These are phyloP conservation scores for Prunella fulvescens DNA, from an alignment of 2,113 vertebrate genomes.

Conservation along the genomic window DNA sequence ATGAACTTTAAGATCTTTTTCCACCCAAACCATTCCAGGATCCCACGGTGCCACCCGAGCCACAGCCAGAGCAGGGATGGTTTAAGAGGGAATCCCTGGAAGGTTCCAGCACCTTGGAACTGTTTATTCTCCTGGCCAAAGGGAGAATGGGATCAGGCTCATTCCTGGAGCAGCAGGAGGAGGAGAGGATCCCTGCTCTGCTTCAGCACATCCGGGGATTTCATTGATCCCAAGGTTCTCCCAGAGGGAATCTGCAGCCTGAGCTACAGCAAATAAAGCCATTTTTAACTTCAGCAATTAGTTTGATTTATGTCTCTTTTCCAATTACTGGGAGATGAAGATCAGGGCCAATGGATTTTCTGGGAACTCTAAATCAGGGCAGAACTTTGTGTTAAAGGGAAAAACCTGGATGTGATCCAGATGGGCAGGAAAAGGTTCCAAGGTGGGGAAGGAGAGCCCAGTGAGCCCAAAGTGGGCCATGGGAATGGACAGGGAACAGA, in stretches of 20 bases:
- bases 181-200: not conserved
- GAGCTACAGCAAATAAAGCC: not conserved
- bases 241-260: not conserved
- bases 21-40: not conserved
- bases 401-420: not conserved
- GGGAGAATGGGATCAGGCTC: not conserved
- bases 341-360: not conserved
- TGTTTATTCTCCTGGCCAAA: not conserved
- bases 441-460: accelerated
- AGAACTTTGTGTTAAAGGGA: not conserved
- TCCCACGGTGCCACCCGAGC: accelerated
- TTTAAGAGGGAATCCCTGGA: accelerated
- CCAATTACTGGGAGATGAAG: not conserved
- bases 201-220: not conserved
- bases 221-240: not conserved
- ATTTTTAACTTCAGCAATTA: not conserved
- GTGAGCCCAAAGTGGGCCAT: not conserved
- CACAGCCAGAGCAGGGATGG: not conserved
- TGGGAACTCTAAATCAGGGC: not conserved
- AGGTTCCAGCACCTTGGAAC: not conserved
- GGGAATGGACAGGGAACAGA: not conserved
- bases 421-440: not conserved
- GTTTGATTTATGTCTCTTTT: not conserved
- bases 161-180: not conserved
- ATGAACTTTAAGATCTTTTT: not conserved